Evolutionary conservation across 1,140 invertebrate species (phyloP), one percentile per base, ranked within the genome.

Genomic region (Charaxes varanes): DNA sequence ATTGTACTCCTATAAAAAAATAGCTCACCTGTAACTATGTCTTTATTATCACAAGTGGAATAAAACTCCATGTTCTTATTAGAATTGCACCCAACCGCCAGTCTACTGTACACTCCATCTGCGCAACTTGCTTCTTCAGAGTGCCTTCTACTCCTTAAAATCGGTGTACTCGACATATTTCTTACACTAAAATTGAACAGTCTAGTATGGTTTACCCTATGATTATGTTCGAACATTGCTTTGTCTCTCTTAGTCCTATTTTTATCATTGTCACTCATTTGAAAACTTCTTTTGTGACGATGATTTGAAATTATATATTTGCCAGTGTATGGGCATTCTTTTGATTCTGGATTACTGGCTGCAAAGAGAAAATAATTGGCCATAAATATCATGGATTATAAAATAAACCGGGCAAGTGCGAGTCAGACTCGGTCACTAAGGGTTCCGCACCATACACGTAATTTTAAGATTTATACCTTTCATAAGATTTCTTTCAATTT

Each of bases 61-160:
- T 89, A 88, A 55, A 93, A 91, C 66, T 92, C 90, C 89, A 93
- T 91, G 36, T 89, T 90, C 66, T 92, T 91, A 24, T 86, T 83
- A 11, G 86, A 85, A 45, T 87, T 90, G 63, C 92, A 93, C 2
- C 91, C 91, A 13, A 92, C 88, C 45, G 88, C 88, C 11, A 93
- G 82, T 51, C 87, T 88, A 18, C 87, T 87, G 53, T 90, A 88
- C 18, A 82, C 80, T 37, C 76, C 78, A 35, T 56, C 55, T 3
- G 65, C 33, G 36, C 81, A 82, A 12, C 42, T 58, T 3, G 50
- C 36, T 19, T 76, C 71, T 44, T 56, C 61, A 27, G 34, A 54
- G 48, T 62, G 77, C 46, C 58, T 69, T 42, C 54, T 61, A 49
- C 58, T 72, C 51, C 62, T 73, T 48, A 73, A 30, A 45, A 64